phyloP scores from a whole-genome alignment of 2,797 vertebrate genomes.

The Syngnathus rostellatus region DNA sequence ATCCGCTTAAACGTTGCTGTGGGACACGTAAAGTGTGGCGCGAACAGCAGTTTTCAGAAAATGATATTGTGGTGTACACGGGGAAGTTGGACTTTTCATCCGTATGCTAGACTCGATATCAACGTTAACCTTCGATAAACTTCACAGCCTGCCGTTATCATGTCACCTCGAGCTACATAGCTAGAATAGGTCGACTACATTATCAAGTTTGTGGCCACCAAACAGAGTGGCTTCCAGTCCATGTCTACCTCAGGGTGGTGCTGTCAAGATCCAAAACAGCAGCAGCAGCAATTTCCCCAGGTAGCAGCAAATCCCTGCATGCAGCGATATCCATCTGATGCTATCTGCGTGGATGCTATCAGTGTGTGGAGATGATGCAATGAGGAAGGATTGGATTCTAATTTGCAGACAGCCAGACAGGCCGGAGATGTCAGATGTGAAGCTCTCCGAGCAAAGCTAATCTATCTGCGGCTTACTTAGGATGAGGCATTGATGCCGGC shows the following conservation, averaged over 20 bases:
- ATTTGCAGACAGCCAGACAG: constrained; percentile 33
- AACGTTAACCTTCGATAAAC: background rate
- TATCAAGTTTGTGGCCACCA: constrained; percentile 32
- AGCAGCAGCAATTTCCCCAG: constrained; percentile 31
- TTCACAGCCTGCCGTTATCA: constrained; percentile 13
- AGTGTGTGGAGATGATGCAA: constrained; percentile 47
- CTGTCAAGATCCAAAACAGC: constrained; percentile 24
- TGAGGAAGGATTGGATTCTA: constrained; percentile 55
- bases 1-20: constrained; percentile 19
- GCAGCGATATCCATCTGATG: constrained; percentile 51
- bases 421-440: constrained; percentile 32
- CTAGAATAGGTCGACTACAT: constrained; percentile 9
- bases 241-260: constrained; percentile 21
- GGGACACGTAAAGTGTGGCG: background rate
- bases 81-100: background rate
- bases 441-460: constrained; percentile 44
- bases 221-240: constrained; percentile 9
- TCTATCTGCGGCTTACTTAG: constrained; percentile 50
- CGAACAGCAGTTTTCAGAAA: background rate
- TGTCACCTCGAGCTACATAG: constrained; percentile 16
- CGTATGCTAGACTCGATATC: background rate
- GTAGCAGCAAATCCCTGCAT: constrained; percentile 36
- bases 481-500: constrained; percentile 37
- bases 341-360: constrained; percentile 59
- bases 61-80: background rate